These are phyloP conservation scores for Lithophane ornitopus DNA, from an alignment of 2,888 invertebrate species.

Conservation along the genomic window DNA sequence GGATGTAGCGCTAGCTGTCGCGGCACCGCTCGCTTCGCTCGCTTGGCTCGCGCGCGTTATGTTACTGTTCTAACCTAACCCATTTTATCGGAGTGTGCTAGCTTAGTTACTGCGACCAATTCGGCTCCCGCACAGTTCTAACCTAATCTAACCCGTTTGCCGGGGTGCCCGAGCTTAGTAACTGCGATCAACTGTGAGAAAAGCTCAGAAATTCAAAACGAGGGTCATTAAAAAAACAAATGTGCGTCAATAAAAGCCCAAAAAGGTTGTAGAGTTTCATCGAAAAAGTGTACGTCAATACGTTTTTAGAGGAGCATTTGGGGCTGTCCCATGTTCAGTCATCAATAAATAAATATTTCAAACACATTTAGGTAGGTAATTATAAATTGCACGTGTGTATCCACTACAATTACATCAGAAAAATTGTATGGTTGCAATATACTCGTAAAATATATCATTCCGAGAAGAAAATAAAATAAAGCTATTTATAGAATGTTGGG, in stretches of 20 bases:
- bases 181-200: too few species aligned
- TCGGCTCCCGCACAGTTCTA: too few species aligned
- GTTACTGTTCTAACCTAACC: not conserved
- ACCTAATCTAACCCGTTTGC: too few species aligned
- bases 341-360: not conserved
- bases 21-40: not conserved
- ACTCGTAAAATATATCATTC: constrained; percentile 2
- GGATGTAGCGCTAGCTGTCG: not conserved
- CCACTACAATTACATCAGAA: not conserved
- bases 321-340: too few species aligned
- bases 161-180: too few species aligned
- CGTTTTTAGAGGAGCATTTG: not conserved
- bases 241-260: not conserved
- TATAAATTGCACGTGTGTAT: not conserved
- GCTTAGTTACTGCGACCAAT: too few species aligned
- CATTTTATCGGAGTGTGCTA: too few species aligned
- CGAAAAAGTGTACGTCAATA: not conserved
- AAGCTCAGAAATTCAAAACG: not conserved
- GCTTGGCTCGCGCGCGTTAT: not conserved
- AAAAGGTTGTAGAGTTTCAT: too few species aligned
- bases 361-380: too few species aligned
- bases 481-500: not conserved
- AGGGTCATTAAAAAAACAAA: too few species aligned
- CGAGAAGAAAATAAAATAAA: constrained; percentile 20
- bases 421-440: not conserved